Conservation (phyloP, 2,113 vertebrate genomes). For the Apistogramma diplotaenia region DNA sequence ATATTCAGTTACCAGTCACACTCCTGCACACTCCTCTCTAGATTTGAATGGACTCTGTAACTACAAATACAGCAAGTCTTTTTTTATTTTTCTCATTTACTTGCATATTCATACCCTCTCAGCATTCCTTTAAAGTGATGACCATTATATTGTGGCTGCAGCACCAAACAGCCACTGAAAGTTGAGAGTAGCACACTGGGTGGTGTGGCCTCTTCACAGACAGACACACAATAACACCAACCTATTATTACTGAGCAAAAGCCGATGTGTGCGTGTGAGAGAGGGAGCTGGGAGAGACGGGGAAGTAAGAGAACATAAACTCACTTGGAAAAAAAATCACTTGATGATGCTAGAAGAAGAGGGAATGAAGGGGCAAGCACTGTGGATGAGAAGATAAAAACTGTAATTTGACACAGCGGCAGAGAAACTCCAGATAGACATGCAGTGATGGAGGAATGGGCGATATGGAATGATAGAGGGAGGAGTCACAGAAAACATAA, state of each 20-base stretch:
- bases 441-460: slow-evolving; percentile 26
- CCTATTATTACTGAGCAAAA: slow-evolving; percentile 62
- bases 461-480: not conserved
- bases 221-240: slow-evolving; percentile 70
- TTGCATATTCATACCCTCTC: slow-evolving; percentile 13
- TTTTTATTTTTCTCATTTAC: slow-evolving; percentile 9
- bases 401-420: slow-evolving; percentile 56
- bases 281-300: not conserved
- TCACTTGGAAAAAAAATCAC: slow-evolving; percentile 53
- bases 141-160: slow-evolving; percentile 49
- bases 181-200: slow-evolving; percentile 64
- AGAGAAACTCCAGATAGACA: slow-evolving; percentile 47
- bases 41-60: slow-evolving; percentile 28
- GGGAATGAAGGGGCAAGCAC: slow-evolving; percentile 3
- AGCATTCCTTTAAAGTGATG: slow-evolving; percentile 62
- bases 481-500: slow-evolving; percentile 37
- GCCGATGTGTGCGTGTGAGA: not conserved
- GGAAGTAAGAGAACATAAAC: slow-evolving; percentile 28
- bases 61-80: slow-evolving; percentile 23
- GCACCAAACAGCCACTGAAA: slow-evolving; percentile 63
- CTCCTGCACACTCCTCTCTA: not conserved
- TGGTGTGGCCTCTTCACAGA: slow-evolving; percentile 57
- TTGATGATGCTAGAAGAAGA: slow-evolving; percentile 39
- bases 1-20: not conserved
- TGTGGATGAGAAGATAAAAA: slow-evolving; percentile 52